Base-by-base conservation (phyloP, 2,113 vertebrate species). In the Alaudala cheleensis region DNA sequence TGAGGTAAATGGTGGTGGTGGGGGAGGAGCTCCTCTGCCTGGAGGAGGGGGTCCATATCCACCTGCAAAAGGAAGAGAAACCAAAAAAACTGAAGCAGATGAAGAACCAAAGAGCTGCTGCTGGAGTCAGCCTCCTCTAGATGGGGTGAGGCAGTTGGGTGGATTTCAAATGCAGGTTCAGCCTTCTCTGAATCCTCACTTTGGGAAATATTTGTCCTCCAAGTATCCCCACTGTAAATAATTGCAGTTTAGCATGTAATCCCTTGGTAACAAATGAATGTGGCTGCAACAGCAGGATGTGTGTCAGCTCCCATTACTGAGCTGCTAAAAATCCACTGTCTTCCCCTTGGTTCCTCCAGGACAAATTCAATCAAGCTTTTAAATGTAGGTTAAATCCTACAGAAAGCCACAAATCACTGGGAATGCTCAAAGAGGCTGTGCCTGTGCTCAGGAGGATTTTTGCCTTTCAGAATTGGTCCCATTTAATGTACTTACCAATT, bases 1-100 rank as follows among this genome's bases (percentile, higher is more conserved):
- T 81, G 99, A 99, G 89, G 98, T 99, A 97, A 99, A 99, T 4
- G 99, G 99, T 8, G 99, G 99, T 3, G 99, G 98, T 2, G 99
- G 98, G 1, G 99, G 99, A 12, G 99, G 98, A 17, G 99, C 98
- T 95, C 98, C 99, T 97, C 99, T 98, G 82, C 99, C 98, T 2
- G 99, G 98, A 81, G 99, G 98, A 29, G 99, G 98, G 28, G 99
- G 99, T 77, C 98, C 99, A 12, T 99, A 99, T 54, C 99, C 99
- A 95, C 98, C 99, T 99, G 93, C 8, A 95, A 92, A 72, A 95
- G 2, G 0, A 42, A 84, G 18, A 88, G 40, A 92, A 62, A 61
- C 6, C 9, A 40, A 26, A 64, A 64, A 23, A 37, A 5, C 2
- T 77, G 28, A 81, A 58, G 28, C 6, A 3, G 40, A 40, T 40